Percentiles rank a stretch among this genome's conserved stretches.
Evolutionary conservation across 2,888 invertebrate species (phyloP).

Genomic region (Eumerus sabulonum): DNA sequence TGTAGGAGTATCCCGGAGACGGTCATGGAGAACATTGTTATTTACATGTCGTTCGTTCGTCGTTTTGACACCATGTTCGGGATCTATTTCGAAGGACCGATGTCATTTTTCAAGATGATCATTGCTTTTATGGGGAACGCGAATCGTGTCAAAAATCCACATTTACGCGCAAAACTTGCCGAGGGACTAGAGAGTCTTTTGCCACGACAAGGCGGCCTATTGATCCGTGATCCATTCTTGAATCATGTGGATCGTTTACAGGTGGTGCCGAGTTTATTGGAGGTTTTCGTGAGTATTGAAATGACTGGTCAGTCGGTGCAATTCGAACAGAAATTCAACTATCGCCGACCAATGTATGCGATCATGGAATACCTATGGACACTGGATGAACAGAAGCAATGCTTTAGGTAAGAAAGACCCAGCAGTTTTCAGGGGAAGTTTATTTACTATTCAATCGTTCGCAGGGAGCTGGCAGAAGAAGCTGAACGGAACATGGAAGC

Average conservation of each 20-base stretch:
- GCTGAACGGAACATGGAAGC: slow-evolving; percentile 94
- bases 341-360: slow-evolving; percentile 95
- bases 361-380: slow-evolving; percentile 96
- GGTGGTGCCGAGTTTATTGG: slow-evolving; percentile 88
- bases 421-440: too few species aligned
- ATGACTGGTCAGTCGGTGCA: slow-evolving; percentile 97
- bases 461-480: slow-evolving; percentile 85
- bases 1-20: slow-evolving; percentile 95
- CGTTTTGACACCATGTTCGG: slow-evolving; percentile 83
- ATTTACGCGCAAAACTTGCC: slow-evolving; percentile 93
- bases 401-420: slow-evolving; percentile 83
- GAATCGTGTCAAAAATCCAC: slow-evolving; percentile 91
- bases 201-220: slow-evolving; percentile 83
- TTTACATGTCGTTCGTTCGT: slow-evolving; percentile 87
- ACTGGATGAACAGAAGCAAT: slow-evolving; percentile 86
- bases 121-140: slow-evolving; percentile 94
- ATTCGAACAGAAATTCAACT: slow-evolving; percentile 98
- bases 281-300: slow-evolving; percentile 98
- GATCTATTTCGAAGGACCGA: slow-evolving; percentile 84
- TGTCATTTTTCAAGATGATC: slow-evolving; percentile 88
- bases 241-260: slow-evolving; percentile 87
- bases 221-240: slow-evolving; percentile 87
- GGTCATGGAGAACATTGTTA: slow-evolving; percentile 91
- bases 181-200: slow-evolving; percentile 93
- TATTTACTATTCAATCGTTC: too few species aligned